These are phyloP conservation scores for Unio pictorum DNA, from an alignment of 2,888 invertebrate genomes.

Conservation along the genomic window DNA sequence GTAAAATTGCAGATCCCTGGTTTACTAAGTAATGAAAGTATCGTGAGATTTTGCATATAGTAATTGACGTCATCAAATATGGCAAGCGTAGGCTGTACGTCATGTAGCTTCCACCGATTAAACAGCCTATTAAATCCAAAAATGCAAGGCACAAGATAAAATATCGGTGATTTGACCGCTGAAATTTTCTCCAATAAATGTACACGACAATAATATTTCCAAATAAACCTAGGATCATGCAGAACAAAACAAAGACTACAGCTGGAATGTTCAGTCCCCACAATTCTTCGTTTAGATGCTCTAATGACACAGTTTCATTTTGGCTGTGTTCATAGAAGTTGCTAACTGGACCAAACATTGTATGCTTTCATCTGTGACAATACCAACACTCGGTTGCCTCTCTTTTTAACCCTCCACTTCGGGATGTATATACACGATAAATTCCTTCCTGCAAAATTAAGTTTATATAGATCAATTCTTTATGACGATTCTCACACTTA, in stretches of 20 bases:
- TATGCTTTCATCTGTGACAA: too few relatives aligned
- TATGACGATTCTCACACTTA: too few relatives aligned
- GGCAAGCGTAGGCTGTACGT: slow-evolving; percentile 39
- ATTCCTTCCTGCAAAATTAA: too few relatives aligned
- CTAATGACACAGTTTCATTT: slow-evolving; percentile 15
- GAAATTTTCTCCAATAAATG: slow-evolving; percentile 32
- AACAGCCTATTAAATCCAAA: slow-evolving; percentile 35
- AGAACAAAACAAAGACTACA: slow-evolving; percentile 20
- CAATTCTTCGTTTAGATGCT: slow-evolving; percentile 26
- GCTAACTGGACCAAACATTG: too few relatives aligned
- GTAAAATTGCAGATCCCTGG: slow-evolving; percentile 38
- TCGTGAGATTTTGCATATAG: slow-evolving; percentile 28
- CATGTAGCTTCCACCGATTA: slow-evolving; percentile 35
- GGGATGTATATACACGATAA: too few relatives aligned
- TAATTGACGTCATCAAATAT: slow-evolving; percentile 33
- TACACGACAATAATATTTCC: slow-evolving; percentile 37
- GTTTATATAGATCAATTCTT: too few relatives aligned
- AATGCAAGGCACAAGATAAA: slow-evolving; percentile 40
- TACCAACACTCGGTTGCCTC: too few relatives aligned
- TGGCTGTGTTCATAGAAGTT: background rate
- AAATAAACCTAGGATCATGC: slow-evolving; percentile 25
- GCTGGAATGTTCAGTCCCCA: slow-evolving; percentile 32
- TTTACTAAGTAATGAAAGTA: slow-evolving; percentile 30
- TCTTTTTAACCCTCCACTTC: too few relatives aligned
- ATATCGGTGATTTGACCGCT: slow-evolving; percentile 30